Percentiles rank a stretch among this genome's conserved stretches.
Conservation (phyloP, 2,888 invertebrate species). For the Cylloceria caligata region DNA sequence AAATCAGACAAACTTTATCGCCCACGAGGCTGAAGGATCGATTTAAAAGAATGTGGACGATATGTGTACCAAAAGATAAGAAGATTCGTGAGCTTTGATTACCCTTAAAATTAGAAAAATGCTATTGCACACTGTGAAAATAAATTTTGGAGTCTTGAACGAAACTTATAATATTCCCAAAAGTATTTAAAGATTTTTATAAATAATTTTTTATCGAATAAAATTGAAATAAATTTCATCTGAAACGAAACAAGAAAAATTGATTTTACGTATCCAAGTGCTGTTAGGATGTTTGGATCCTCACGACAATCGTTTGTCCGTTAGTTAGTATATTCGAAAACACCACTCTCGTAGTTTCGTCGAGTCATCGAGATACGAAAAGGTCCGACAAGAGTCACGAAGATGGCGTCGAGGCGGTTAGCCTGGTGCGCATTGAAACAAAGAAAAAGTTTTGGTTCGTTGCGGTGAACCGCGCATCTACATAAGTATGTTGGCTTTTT, state of each 20-base stretch:
- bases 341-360: conserved; percentile 62
- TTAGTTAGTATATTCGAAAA: conserved; percentile 30
- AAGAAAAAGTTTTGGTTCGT: conserved; percentile 31
- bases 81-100: too few relatives aligned
- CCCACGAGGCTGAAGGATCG: conserved; percentile 74
- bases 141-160: too few relatives aligned
- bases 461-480: conserved; percentile 73
- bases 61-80: too few relatives aligned
- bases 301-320: conserved; percentile 1
- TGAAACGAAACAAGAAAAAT: background rate
- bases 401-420: conserved; percentile 57
- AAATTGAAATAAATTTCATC: too few relatives aligned
- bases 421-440: conserved; percentile 55
- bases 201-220: too few relatives aligned
- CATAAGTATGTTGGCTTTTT: conserved; percentile 81
- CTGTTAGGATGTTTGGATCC: background rate
- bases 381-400: conserved; percentile 55
- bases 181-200: too few relatives aligned
- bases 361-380: conserved; percentile 75
- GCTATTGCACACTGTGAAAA: too few relatives aligned
- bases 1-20: conserved; percentile 73
- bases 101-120: too few relatives aligned
- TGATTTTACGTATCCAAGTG: background rate
- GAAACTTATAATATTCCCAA: too few relatives aligned
- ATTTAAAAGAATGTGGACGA: conserved; percentile 65